These are phyloP conservation scores for Caenorhabditis sp. DNA, from an alignment of 2,888 invertebrate species.

Conservation along the genomic window DNA sequence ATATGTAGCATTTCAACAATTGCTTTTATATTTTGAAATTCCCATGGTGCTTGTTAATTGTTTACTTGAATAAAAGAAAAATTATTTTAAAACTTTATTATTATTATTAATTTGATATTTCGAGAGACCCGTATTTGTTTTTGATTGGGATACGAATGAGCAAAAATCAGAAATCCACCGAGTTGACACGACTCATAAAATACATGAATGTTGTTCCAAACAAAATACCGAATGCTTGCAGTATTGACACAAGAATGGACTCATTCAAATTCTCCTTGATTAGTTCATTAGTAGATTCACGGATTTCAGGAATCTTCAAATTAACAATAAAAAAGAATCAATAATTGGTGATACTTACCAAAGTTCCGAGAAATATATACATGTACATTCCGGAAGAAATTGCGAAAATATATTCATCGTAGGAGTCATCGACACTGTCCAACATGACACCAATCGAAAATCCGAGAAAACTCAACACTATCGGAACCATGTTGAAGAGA, in stretches of 20 bases:
- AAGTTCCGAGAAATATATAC: constrained; percentile 68
- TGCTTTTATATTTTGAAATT: not conserved
- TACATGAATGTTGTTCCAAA: constrained; percentile 60
- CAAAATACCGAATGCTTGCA: constrained; percentile 55
- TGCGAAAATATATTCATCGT: constrained; percentile 65
- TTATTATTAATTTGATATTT: not conserved
- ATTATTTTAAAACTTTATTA: not conserved
- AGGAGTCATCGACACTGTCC: constrained; percentile 61
- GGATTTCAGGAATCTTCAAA: constrained; percentile 64
- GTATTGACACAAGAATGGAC: constrained; percentile 52
- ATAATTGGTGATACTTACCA: constrained; percentile 48
- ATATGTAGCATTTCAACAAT: not conserved
- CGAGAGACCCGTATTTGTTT: not conserved
- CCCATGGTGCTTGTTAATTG: not conserved
- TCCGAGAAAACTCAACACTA: constrained; percentile 59
- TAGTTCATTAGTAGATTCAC: constrained; percentile 62
- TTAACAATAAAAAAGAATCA: not conserved
- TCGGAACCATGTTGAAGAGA: constrained; percentile 63
- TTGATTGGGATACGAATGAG: not conserved
- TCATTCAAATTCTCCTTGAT: constrained; percentile 57
- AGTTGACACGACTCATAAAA: constrained; percentile 52
- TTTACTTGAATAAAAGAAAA: not conserved
- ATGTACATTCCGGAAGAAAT: constrained; percentile 68
- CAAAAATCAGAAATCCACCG: constrained; percentile 24
- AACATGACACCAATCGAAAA: constrained; percentile 63